phyloP scores from a whole-genome alignment of 2,113 vertebrate genomes.

The Leucosticte australis region DNA sequence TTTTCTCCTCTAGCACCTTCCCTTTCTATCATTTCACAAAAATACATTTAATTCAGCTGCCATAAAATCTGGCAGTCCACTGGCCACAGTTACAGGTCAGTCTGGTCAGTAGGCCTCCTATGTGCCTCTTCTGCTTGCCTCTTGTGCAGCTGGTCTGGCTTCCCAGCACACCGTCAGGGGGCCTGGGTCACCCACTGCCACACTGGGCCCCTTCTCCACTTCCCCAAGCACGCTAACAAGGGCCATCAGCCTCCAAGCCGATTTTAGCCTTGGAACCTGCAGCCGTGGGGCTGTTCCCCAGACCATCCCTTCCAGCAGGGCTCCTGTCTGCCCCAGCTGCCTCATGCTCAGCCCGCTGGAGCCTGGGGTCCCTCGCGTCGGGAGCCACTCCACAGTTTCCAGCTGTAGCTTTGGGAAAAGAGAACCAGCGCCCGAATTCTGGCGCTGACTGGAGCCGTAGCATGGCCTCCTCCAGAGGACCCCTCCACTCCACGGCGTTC shows the following conservation, averaged over 20 bases:
- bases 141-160: not conserved
- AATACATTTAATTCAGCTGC: not conserved
- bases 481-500: rapidly evolving
- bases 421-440: not conserved
- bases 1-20: not conserved
- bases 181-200: too few species aligned
- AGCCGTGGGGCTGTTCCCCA: not conserved
- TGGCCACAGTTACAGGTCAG: not conserved
- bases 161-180: not conserved
- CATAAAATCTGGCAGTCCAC: not conserved
- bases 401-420: not conserved
- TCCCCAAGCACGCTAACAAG: not conserved
- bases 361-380: rapidly evolving
- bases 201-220: not conserved
- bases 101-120: not conserved
- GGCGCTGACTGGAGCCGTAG: not conserved
- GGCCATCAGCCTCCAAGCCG: rapidly evolving
- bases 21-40: not conserved
- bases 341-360: rapidly evolving
- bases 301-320: too few species aligned
- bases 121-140: not conserved
- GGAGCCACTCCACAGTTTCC: not conserved
- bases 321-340: not conserved
- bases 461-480: not conserved
- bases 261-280: not conserved